These are phyloP conservation scores for Arge pagana DNA, from an alignment of 2,888 invertebrate species.

Conservation along the genomic window DNA sequence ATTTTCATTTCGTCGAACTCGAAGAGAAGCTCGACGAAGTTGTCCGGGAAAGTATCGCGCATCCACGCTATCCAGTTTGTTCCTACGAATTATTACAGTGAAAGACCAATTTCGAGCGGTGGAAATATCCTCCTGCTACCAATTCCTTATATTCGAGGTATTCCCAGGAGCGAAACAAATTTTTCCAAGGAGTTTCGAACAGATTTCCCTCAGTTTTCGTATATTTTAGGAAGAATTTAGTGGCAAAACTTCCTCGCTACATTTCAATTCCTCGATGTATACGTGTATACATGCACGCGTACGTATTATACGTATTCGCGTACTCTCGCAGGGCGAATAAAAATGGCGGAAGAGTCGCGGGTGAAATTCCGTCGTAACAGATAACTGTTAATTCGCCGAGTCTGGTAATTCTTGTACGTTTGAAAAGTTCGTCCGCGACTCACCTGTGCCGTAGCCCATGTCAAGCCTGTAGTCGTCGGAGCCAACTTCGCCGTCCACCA, in stretches of 20 bases:
- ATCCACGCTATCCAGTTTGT: constrained; percentile 81
- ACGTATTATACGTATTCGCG: neutral
- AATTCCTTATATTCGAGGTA: constrained; percentile 11
- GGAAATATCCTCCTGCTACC: too few relatives aligned
- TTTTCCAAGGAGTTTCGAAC: constrained; percentile 20
- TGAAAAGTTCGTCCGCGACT: constrained; percentile 31
- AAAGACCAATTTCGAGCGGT: constrained; percentile 9
- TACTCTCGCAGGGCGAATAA: neutral
- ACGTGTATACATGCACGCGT: neutral
- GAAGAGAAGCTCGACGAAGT: constrained; percentile 70
- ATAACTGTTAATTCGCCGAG: too few relatives aligned
- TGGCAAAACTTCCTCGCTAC: neutral
- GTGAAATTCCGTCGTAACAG: too few relatives aligned
- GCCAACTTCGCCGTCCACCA: constrained; percentile 70
- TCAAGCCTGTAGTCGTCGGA: constrained; percentile 67
- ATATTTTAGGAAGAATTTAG: neutral
- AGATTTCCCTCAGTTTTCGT: neutral
- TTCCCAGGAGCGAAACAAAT: constrained; percentile 26
- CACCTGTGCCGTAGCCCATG: constrained; percentile 66
- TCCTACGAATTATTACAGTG: constrained; percentile 57
- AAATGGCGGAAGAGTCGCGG: too few relatives aligned
- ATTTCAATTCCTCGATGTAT: too few relatives aligned
- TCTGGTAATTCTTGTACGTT: too few relatives aligned
- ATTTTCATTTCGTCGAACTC: constrained; percentile 73
- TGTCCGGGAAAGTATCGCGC: constrained; percentile 62